These are phyloP conservation scores for Heliothis subflexa DNA, from an alignment of 1,140 invertebrate species.

Conservation along the genomic window DNA sequence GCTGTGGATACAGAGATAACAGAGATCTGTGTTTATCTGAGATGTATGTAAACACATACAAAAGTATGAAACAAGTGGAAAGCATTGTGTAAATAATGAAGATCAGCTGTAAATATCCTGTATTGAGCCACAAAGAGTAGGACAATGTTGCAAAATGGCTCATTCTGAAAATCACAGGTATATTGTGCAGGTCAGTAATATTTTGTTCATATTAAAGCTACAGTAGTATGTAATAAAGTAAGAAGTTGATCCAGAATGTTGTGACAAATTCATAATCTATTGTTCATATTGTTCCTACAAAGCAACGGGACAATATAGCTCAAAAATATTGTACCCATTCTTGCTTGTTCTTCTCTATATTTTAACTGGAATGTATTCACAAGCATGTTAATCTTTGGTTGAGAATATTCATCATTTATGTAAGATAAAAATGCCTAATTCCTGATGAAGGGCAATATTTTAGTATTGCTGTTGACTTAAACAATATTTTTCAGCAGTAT, in stretches of 20 bases:
- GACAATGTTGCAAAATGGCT: slow-evolving; percentile 85
- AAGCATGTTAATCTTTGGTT: too few relatives aligned
- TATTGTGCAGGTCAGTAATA: slow-evolving; percentile 85
- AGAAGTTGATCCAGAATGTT: not conserved
- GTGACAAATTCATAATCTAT: not conserved
- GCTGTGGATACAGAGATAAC: slow-evolving; percentile 25
- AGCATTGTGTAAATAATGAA: slow-evolving; percentile 51
- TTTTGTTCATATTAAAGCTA: not conserved
- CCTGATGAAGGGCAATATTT: not conserved
- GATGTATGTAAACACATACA: slow-evolving; percentile 48
- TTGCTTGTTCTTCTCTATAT: too few relatives aligned
- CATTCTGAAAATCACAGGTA: slow-evolving; percentile 86
- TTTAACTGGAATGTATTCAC: too few relatives aligned
- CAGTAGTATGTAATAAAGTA: not conserved
- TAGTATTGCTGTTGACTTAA: not conserved
- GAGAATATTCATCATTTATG: too few relatives aligned
- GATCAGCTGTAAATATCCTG: slow-evolving; percentile 48
- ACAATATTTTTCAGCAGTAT: not conserved
- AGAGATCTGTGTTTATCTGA: slow-evolving; percentile 37
- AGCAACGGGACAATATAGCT: not conserved
- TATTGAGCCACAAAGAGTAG: slow-evolving; percentile 62
- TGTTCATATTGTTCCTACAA: too few relatives aligned
- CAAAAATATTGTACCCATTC: not conserved
- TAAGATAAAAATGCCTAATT: too few relatives aligned
- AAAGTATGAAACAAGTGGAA: slow-evolving; percentile 46